Evolutionary conservation across 2,797 vertebrate species (phyloP), one percentile per base, ranked within the genome.

Genomic region (Apogon talboti): DNA sequence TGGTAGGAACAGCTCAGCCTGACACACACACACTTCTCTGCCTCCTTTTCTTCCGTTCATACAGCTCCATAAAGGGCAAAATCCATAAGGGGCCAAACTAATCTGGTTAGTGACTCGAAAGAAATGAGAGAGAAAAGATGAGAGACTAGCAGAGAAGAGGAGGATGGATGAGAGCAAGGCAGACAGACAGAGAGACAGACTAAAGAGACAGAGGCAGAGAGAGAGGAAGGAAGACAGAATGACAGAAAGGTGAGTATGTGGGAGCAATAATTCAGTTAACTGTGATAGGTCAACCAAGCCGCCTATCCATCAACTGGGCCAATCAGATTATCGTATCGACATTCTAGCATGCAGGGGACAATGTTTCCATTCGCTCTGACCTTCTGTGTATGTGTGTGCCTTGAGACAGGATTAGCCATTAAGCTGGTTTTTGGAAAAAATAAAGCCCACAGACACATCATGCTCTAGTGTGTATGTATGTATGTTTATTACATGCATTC

Each of bases 301-400:
- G 35, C 78, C 84, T 50, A 90, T 91, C 87, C 88, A 85, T 92
- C 90, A 90, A 52, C 62, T 35, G 8, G 69, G 54, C 88, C 89
- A 91, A 92, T 92, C 71, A 77, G 89, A 92, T 92, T 91, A 90
- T 11, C 44, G 87, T 77, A 91, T 91, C 70, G 89, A 91, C 87
- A 88, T 89, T 75, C 81, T 79, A 76, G 75, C 71, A 67, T 79
- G 64, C 57, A 69, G 62, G 38, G 72, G 76, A 80, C 87, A 75
- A 61, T 55, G 78, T 82, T 88, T 84, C 79, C 82, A 81, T 88
- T 81, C 64, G 38, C 77, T 53, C 52, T 85, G 81, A 85, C 84
- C 87, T 89, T 91, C 83, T 79, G 63, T 55, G 56, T 70, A 19
- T 78, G 43, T 65, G 58, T 69, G 18, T 28, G 59, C 47, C 64